Base-by-base conservation (phyloP, 1,140 invertebrate genomes). In the Cydia amplana region DNA sequence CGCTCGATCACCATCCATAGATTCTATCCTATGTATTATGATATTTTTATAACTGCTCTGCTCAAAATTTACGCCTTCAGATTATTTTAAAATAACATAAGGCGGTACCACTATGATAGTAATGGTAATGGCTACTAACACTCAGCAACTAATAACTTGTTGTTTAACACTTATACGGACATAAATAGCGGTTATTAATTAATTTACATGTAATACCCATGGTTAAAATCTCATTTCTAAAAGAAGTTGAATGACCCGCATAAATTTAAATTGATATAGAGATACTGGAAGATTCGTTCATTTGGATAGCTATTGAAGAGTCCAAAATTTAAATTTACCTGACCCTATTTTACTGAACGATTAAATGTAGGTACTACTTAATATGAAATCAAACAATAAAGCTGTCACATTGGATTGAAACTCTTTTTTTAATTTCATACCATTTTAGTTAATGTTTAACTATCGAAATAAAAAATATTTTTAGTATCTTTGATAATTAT, bases 131-230 rank as follows among this genome's bases (percentile, higher is more conserved):
- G 43, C 25, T 14, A 73, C 72, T 73, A 49, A 51, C 18, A 73
- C 46, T 51, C 20, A 32, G 72, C 20, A 4, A 36, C 73, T 74
- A 49, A 74, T 74, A 43, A 74, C 49, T 10, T 60, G 73, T 74
- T 60, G 73, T 51, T n/a, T 23, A 20, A 74, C 49, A 63, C 49
- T 74, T 74, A 74, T 32, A 74, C 12, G 14, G 20, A 49, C 73
- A 74, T 74, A 74, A 74, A 74, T 14, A 74, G 49, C 6, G 55
- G 73, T 64, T 63, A 74, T 74, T 74, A 74, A 74, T 74, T 74
- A 74, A 74, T 74, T 36, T 60, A 74, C 49, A 43, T 63, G 55
- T 74, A 74, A 74, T 74, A 74, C 40, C 73, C 49, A 63, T 74
- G 32, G 73, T 74, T 74, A 74, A 74, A 74, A 74, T 60, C 73